Conservation (phyloP, 2,113 vertebrate species). For the Bostrychus sinensis region DNA sequence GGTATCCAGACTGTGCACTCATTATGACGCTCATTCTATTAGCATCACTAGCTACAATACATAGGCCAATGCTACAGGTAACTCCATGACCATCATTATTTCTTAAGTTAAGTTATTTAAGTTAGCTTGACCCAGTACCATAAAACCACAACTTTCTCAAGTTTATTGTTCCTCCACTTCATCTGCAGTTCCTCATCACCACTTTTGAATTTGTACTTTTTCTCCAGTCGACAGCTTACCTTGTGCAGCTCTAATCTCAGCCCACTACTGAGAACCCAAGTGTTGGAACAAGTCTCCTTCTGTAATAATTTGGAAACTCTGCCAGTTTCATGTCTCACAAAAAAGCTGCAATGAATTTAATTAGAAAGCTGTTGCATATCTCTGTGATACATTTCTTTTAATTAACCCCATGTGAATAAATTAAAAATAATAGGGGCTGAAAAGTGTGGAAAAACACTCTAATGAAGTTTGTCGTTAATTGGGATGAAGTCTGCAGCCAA, state of each 20-base stretch:
- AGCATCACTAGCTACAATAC: not conserved
- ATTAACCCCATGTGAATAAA: conserved; percentile 87
- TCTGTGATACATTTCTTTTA: conserved; percentile 83
- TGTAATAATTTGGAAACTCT: conserved; percentile 78
- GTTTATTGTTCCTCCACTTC: conserved; percentile 44
- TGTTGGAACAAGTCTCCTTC: conserved; percentile 77
- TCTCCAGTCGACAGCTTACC: conserved; percentile 69
- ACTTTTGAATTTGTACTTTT: conserved; percentile 30
- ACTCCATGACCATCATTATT: not conserved
- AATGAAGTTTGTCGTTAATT: conserved; percentile 84
- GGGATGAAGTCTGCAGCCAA: conserved; percentile 78
- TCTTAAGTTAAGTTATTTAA: conserved; percentile 23
- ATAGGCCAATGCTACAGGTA: not conserved
- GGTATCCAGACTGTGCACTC: not conserved
- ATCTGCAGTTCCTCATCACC: conserved; percentile 44
- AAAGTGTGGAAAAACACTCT: conserved; percentile 77
- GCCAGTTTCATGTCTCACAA: conserved; percentile 77
- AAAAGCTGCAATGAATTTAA: conserved; percentile 82
- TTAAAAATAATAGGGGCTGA: conserved; percentile 83
- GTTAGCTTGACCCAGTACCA: conserved; percentile 47
- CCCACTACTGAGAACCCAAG: conserved; percentile 66
- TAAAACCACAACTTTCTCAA: conserved; percentile 40
- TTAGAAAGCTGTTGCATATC: conserved; percentile 84
- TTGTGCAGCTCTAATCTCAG: conserved; percentile 69
- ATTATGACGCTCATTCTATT: not conserved